These are phyloP conservation scores for Siphamia tubifer DNA, from an alignment of 2,113 vertebrate species.

Conservation along the genomic window DNA sequence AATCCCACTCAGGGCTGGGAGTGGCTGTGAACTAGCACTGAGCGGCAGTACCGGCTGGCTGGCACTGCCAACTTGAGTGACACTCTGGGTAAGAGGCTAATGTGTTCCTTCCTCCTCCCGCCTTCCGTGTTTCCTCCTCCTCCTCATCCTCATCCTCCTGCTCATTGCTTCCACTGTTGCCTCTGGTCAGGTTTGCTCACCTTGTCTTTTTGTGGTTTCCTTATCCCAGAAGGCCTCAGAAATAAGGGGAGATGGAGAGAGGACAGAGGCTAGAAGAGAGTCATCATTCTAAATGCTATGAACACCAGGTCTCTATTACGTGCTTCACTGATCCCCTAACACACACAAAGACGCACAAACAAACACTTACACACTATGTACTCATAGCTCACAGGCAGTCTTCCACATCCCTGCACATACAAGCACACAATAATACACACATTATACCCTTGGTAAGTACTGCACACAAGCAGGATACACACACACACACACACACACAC, in stretches of 20 bases:
- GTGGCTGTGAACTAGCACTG: slow-evolving; percentile 27
- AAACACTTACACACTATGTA: slow-evolving; percentile 18
- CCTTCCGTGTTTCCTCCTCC: slow-evolving; percentile 20
- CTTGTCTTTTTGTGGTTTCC: background rate
- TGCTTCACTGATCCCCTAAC: slow-evolving; percentile 40
- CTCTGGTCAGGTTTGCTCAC: slow-evolving; percentile 10
- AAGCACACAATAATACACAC: slow-evolving; percentile 3
- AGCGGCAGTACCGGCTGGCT: slow-evolving; percentile 8
- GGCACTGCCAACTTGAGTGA: slow-evolving; percentile 49
- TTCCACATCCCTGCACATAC: slow-evolving; percentile 48
- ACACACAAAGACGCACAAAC: slow-evolving; percentile 35
- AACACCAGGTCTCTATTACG: slow-evolving; percentile 61
- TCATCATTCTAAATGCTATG: slow-evolving; percentile 50
- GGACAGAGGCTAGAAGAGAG: slow-evolving; percentile 24
- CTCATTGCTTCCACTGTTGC: slow-evolving; percentile 12
- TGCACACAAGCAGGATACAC: background rate
- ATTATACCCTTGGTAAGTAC: background rate
- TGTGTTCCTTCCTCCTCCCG: slow-evolving; percentile 47
- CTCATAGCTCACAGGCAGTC: slow-evolving; percentile 28
- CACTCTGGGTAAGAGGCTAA: slow-evolving; percentile 48
- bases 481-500: background rate
- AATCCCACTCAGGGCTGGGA: slow-evolving; percentile 33
- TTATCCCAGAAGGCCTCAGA: slow-evolving; percentile 21
- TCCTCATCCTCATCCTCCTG: slow-evolving; percentile 13
- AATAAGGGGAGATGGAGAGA: slow-evolving; percentile 14